Evolutionary conservation across 2,113 vertebrate species (phyloP).

Genomic region (Myanophis thanlyinensis): DNA sequence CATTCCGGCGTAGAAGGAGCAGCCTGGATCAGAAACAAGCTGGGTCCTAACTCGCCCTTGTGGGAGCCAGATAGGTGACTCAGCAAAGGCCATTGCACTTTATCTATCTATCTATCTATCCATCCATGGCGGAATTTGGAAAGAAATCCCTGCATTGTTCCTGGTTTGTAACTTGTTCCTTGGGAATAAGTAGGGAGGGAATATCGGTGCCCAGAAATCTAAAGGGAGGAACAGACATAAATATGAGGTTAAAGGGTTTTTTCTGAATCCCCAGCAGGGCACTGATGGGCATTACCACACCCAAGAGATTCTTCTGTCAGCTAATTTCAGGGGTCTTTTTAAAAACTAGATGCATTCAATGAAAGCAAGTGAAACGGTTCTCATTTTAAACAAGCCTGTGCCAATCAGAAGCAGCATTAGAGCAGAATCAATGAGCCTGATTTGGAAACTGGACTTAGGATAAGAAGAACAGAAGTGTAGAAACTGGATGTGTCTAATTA

Average conservation of each 20-base stretch:
- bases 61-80: not conserved
- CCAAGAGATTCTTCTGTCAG: not conserved
- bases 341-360: not conserved
- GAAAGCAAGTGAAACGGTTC: not conserved
- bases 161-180: not conserved
- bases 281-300: not conserved
- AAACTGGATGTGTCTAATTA: too few relatives aligned
- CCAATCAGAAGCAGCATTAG: too few relatives aligned
- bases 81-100: not conserved
- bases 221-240: not conserved
- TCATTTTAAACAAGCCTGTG: too few relatives aligned
- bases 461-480: too few relatives aligned
- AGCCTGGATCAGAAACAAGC: not conserved
- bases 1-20: not conserved
- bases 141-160: fast-evolving
- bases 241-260: not conserved
- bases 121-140: fast-evolving
- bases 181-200: not conserved
- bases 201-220: not conserved
- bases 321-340: not conserved
- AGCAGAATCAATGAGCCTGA: too few relatives aligned
- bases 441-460: too few relatives aligned
- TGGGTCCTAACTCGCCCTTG: fast-evolving
- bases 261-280: not conserved
- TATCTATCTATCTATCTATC: too few relatives aligned